phyloP scores from a whole-genome alignment of 2,888 invertebrate species.

The Acanthosepion esculentum region DNA sequence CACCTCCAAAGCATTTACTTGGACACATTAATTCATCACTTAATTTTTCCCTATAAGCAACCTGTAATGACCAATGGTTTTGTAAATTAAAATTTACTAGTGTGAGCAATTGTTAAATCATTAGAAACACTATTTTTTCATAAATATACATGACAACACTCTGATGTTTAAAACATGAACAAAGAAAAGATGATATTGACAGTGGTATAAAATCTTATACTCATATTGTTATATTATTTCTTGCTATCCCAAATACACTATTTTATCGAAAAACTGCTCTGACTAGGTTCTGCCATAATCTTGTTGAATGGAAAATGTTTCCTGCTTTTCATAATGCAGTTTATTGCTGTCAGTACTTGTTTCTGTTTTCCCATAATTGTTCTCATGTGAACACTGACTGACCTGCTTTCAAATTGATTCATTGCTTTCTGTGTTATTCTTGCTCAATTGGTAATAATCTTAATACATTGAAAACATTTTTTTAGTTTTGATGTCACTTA shows the following conservation, averaged over 20 bases:
- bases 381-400: not conserved
- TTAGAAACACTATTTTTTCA: not conserved
- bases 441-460: not conserved
- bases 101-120: too few relatives aligned
- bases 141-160: not conserved
- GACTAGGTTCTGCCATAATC: not conserved
- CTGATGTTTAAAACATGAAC: not conserved
- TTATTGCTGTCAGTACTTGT: not conserved
- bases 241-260: not conserved
- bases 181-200: not conserved
- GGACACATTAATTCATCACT: too few relatives aligned
- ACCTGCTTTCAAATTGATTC: not conserved
- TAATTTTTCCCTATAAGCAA: too few relatives aligned
- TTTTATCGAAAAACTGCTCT: not conserved
- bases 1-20: too few relatives aligned
- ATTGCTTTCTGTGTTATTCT: not conserved
- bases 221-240: not conserved
- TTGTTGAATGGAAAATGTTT: not conserved
- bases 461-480: not conserved
- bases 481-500: not conserved
- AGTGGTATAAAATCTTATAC: not conserved
- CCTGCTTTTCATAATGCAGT: not conserved
- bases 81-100: too few relatives aligned
- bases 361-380: not conserved
- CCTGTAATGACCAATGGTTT: too few relatives aligned